Evolutionary conservation across 2,797 vertebrate genomes (phyloP).

Genomic region (Poeciliopsis presidionis): DNA sequence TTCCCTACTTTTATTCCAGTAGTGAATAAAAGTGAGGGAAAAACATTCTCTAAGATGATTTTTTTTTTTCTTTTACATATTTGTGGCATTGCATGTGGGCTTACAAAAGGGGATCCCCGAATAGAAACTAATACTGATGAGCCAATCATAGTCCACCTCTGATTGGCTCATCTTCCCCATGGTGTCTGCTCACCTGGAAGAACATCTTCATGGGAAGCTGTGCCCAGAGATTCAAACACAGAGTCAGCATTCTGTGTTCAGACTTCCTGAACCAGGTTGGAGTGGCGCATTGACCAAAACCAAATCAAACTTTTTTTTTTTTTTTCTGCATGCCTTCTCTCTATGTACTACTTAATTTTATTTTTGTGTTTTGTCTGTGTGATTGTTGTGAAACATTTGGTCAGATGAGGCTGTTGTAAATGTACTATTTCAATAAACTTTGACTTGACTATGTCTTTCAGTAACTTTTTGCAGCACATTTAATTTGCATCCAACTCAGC

Average conservation of each 20-base stretch:
- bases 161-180: neutral
- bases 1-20: too few relatives aligned
- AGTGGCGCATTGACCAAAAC: neutral
- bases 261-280: neutral
- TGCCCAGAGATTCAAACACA: neutral
- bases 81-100: too few relatives aligned
- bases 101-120: too few relatives aligned
- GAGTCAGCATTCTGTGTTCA: neutral
- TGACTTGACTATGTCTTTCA: neutral
- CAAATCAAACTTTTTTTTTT: neutral
- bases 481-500: neutral
- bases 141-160: neutral
- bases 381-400: too few relatives aligned
- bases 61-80: too few relatives aligned
- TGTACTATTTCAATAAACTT: too few relatives aligned
- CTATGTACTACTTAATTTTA: too few relatives aligned
- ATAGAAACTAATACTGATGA: too few relatives aligned
- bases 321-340: neutral
- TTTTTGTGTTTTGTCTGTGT: too few relatives aligned
- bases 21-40: too few relatives aligned
- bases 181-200: neutral
- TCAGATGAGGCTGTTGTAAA: too few relatives aligned
- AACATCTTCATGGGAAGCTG: neutral
- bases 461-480: neutral
- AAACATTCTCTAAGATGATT: too few relatives aligned